Base-by-base conservation (phyloP, 2,113 vertebrate species). In the Python bivittatus region DNA sequence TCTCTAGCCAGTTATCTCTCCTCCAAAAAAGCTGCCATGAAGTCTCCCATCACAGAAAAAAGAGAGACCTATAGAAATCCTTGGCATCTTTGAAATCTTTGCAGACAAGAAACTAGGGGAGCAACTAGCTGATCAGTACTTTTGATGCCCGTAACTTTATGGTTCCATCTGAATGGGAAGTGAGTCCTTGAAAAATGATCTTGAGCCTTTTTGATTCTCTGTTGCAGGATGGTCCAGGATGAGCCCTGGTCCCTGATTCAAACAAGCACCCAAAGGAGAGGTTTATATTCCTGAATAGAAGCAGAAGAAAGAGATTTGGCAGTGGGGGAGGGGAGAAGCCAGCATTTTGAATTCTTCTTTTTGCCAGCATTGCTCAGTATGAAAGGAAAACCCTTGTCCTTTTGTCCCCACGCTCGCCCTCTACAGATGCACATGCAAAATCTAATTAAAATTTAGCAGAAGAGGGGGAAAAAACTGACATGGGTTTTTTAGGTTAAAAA, bases 401-500 rank as follows among this genome's bases (percentile, higher is more conserved):
- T 96, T 96, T 96, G 92, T 97, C 94, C 94, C 95, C 88, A 94
- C 88, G 44, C 84, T 96, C 29, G 88, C 94, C 96, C 94, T 96
- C 94, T 94, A 90, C 93, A 95, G 92, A 95, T 44, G 58, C 93
- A 94, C 93, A 93, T 13, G 93, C 68, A 92, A 96, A 96, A 96
- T 95, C 94, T 94, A 96, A 97, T 97, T 97, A 96, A 97, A 97
- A 96, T 95, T 96, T 90, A 96, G 90, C 93, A 97, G 94, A 93
- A 94, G 91, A 93, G 44, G 72, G 91, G 57, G 90, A 57, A 88
- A 93, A 94, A 96, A 92, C 91, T 4, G 90, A 95, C 92, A 95
- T 44, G 92, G 95, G 93, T 93, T 98, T 98, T 98, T 98, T 98
- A 98, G 98, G 98, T 98, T 98, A 97, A 98, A 98, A 98, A 97